Evolutionary conservation across 2,888 invertebrate species (phyloP), one percentile per base, ranked within the genome.

Genomic region (Onchidella celtica): DNA sequence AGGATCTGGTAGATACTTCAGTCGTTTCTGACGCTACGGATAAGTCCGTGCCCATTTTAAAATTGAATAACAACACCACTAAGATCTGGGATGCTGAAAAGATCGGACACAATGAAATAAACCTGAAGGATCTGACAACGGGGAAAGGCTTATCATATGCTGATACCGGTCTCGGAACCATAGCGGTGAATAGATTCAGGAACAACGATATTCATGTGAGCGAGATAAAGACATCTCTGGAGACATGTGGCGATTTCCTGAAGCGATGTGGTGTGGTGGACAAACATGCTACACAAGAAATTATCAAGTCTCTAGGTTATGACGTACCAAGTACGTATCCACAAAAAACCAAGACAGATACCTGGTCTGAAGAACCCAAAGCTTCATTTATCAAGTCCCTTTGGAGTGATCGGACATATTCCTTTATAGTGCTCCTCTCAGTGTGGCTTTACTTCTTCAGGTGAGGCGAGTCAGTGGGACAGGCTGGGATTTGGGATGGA

Each of bases 381-480:
- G 14, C 17, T 36, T 61, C 36, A 11, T 59, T 57, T 11, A 27
- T 73, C 24, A 57, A 27, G 24, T 3, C 24, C 24, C 11, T 59
- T 0, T 73, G 73, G 73, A 73, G 73, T n/a, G 73, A 73, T 59
- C 34, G 73, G n/a, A 73, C 61, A 1, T 73, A 73, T 27, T 6
- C n/a, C 0, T 36, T 59, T 27, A 24, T 73, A n/a, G 6, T 59
- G 1, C 24, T 73, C 24, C 59, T 73, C 4, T 1, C 36, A 47
- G 9, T 47, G 47, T 47, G 47, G 47, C 6, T 6, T 47, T 47
- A 47, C 17, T 11, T 11, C 47, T 17, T 47, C 17, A 6, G 47
- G 47, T 47, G 17, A 47, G 47, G n/a, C n/a, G n/a, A n/a, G n/a
- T n/a, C n/a, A n/a, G n/a, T n/a, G n/a, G n/a, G n/a, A n/a, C n/a